Conservation (phyloP, 2,888 invertebrate genomes). For the Eupelmus urozonus region DNA sequence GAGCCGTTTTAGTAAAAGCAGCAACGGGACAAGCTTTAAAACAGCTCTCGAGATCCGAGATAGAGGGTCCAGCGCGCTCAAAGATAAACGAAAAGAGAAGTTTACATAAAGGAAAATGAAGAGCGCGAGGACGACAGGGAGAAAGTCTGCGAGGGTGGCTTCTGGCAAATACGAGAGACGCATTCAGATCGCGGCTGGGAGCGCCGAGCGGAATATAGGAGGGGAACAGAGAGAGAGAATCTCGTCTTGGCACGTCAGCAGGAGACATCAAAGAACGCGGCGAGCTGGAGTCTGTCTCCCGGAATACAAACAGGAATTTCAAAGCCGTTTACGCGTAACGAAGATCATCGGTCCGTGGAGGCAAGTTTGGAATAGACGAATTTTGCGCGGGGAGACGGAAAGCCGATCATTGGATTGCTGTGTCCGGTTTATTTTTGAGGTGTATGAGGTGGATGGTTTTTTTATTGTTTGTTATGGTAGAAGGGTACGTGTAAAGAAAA, state of each 20-base stretch:
- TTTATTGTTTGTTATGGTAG: too few species aligned
- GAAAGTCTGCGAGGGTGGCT: conserved; percentile 49
- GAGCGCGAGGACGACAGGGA: conserved; percentile 46
- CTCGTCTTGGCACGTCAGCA: conserved; percentile 67
- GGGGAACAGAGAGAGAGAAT: conserved; percentile 61
- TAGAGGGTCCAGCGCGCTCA: not conserved
- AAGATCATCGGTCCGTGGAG: conserved; percentile 31
- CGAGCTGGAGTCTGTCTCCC: conserved; percentile 62
- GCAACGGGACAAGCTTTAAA: conserved; percentile 14
- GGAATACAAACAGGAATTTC: conserved; percentile 67
- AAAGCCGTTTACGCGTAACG: conserved; percentile 47
- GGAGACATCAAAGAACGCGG: conserved; percentile 70
- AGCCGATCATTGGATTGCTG: conserved; percentile 56
- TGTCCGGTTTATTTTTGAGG: too few species aligned
- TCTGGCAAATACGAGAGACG: conserved; percentile 70
- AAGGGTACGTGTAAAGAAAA: too few species aligned
- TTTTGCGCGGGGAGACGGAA: conserved; percentile 5
- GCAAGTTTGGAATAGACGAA: conserved; percentile 10
- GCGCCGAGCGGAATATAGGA: not conserved
- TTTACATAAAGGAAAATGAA: conserved; percentile 52
- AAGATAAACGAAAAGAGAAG: conserved; percentile 19
- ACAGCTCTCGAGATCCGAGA: conserved; percentile 12
- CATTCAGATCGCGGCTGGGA: conserved; percentile 70
- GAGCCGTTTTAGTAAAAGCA: conserved; percentile 22
- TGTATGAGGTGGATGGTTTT: too few species aligned